Percentiles rank a stretch among this genome's conserved stretches.
Evolutionary conservation across 2,888 invertebrate species (phyloP).

Genomic region (Hanleya hanleyi): DNA sequence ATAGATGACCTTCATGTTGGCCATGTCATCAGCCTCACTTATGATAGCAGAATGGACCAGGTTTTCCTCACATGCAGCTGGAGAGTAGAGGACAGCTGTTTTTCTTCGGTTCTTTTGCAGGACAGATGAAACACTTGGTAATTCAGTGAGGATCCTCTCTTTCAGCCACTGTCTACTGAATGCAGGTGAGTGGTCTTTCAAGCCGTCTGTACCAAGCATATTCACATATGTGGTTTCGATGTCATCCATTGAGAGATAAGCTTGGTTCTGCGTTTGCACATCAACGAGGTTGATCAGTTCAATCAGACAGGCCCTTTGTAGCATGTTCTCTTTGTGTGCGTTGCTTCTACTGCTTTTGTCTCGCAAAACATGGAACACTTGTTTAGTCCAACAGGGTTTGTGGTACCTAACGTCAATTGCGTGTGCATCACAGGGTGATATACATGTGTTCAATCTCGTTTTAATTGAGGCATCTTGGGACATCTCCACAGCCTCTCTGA

Average conservation of each 20-base stretch:
- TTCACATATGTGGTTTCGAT: conserved; percentile 12
- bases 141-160: background rate
- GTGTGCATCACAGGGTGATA: conserved; percentile 5
- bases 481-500: too few relatives aligned
- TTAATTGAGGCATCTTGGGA: too few relatives aligned
- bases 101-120: conserved; percentile 7
- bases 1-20: conserved; percentile 19
- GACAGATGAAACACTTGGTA: background rate
- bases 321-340: background rate
- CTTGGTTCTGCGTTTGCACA: conserved; percentile 13
- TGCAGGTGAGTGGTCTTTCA: background rate
- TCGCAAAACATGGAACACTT: conserved; percentile 4
- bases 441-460: too few relatives aligned
- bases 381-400: conserved; percentile 9
- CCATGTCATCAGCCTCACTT: conserved; percentile 6
- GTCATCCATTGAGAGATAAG: conserved; percentile 14
- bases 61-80: conserved; percentile 18
- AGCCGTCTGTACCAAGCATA: background rate
- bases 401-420: conserved; percentile 5
- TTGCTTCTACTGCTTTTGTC: background rate
- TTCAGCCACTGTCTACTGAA: conserved; percentile 1
- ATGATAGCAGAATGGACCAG: conserved; percentile 13
- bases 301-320: conserved; percentile 9
- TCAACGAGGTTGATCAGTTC: conserved; percentile 18
- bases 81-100: conserved; percentile 22